Percentiles rank a stretch among this genome's conserved stretches.
Conservation (phyloP, 2,113 vertebrate genomes). For the Hippotragus niger region DNA sequence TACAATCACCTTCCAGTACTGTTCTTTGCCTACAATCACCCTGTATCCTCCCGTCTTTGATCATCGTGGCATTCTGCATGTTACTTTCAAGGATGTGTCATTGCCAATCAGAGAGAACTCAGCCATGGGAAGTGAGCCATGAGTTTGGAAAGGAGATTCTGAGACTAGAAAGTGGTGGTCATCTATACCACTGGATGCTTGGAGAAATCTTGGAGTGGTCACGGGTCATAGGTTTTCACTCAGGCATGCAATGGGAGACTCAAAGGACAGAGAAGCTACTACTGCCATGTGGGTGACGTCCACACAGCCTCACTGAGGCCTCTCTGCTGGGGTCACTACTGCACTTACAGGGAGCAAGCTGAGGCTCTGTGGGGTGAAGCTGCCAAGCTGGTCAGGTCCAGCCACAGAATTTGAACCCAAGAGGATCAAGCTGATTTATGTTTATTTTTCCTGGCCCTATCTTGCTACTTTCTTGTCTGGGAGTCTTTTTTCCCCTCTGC, state of each 20-base stretch:
- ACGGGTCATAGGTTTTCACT: background rate
- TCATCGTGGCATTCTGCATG: accelerated
- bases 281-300: accelerated
- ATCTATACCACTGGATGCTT: background rate
- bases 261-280: background rate
- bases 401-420: background rate
- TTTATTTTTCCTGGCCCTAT: background rate
- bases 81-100: background rate
- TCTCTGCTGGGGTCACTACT: background rate
- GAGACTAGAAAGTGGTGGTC: background rate
- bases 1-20: accelerated
- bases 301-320: background rate
- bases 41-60: accelerated
- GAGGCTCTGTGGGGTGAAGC: background rate
- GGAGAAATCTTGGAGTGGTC: background rate
- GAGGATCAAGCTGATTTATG: background rate
- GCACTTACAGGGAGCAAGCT: background rate
- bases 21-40: background rate
- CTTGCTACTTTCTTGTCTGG: background rate
- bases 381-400: background rate
- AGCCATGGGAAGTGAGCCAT: background rate
- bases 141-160: background rate
- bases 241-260: no score
- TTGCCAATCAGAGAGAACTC: background rate
- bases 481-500: background rate